These are phyloP conservation scores for Gavialis gangeticus DNA, from an alignment of 2,113 vertebrate species.

Conservation along the genomic window DNA sequence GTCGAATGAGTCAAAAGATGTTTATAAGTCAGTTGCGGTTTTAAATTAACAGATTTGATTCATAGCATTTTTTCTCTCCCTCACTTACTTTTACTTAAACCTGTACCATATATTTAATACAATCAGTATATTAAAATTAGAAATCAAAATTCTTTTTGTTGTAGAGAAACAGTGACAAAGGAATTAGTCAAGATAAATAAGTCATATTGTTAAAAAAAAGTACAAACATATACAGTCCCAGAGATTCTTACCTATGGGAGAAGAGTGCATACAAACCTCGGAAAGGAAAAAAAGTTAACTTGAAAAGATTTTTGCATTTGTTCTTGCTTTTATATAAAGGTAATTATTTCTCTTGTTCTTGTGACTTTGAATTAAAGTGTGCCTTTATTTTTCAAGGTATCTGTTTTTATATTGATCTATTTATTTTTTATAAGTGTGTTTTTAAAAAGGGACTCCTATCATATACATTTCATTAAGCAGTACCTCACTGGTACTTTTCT, in stretches of 20 bases:
- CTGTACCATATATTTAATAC: slow-evolving; percentile 29
- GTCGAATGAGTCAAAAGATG: slow-evolving; percentile 75
- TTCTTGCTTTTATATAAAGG: slow-evolving; percentile 15
- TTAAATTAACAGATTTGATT: slow-evolving; percentile 48
- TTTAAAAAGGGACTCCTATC: slow-evolving; percentile 43
- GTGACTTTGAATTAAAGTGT: slow-evolving; percentile 26
- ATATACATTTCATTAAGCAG: slow-evolving; percentile 76
- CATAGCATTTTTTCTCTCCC: background rate
- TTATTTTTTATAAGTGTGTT: background rate
- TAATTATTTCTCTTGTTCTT: slow-evolving; percentile 16
- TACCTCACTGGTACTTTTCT: slow-evolving; percentile 37
- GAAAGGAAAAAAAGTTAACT: slow-evolving; percentile 21
- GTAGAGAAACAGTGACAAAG: slow-evolving; percentile 44
- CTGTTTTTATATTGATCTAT: slow-evolving; percentile 33
- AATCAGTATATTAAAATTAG: slow-evolving; percentile 21
- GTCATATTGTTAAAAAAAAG: slow-evolving; percentile 53
- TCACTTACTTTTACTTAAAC: slow-evolving; percentile 35
- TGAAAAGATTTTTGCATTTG: slow-evolving; percentile 46
- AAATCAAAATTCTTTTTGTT: slow-evolving; percentile 15
- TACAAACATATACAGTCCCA: slow-evolving; percentile 51
- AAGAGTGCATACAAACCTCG: slow-evolving; percentile 32
- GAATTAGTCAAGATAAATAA: slow-evolving; percentile 46
- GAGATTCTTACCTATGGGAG: slow-evolving; percentile 66
- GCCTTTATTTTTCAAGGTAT: slow-evolving; percentile 51
- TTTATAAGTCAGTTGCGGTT: slow-evolving; percentile 54